Evolutionary conservation across 2,113 vertebrate genomes (phyloP).

Genomic region (Perca flavescens): DNA sequence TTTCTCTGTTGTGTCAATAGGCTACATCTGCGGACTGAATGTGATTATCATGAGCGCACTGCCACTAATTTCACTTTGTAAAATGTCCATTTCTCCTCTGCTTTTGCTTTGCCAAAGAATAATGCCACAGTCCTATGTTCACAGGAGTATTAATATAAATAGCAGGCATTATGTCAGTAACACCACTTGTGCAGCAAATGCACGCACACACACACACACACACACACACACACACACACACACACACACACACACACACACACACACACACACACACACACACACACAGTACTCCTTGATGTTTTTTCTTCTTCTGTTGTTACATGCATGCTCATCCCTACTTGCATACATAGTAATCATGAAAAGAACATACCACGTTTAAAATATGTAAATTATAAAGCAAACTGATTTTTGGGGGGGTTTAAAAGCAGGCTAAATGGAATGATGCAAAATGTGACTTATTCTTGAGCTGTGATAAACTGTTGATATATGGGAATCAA

Average conservation of each 20-base stretch:
- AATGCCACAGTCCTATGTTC: not conserved
- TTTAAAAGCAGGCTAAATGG: not conserved
- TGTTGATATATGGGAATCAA: not conserved
- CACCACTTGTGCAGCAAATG: conserved; percentile 24
- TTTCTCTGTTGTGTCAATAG: conserved; percentile 19
- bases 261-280: not conserved
- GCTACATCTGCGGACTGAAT: not conserved
- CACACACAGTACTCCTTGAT: conserved; percentile 13
- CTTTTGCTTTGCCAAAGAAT: not conserved
- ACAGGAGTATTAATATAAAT: conserved; percentile 29
- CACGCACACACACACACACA: not conserved
- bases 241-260: not conserved
- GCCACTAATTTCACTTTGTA: conserved; percentile 18
- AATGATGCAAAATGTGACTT: conserved; percentile 5
- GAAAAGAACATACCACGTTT: not conserved
- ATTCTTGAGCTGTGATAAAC: not conserved
- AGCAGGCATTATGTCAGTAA: conserved; percentile 36
- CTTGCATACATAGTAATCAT: not conserved
- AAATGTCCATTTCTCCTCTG: not conserved
- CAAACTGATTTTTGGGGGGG: not conserved
- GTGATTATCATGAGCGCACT: conserved; percentile 9
- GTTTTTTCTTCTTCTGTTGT: not conserved
- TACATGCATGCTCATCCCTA: not conserved
- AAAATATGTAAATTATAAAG: not conserved
- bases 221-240: not conserved